A percentile compares a stretch with the other conserved stretches of the same genome.
phyloP scores from a whole-genome alignment of 2,888 invertebrate species.

The Steinernema scapterisci region DNA sequence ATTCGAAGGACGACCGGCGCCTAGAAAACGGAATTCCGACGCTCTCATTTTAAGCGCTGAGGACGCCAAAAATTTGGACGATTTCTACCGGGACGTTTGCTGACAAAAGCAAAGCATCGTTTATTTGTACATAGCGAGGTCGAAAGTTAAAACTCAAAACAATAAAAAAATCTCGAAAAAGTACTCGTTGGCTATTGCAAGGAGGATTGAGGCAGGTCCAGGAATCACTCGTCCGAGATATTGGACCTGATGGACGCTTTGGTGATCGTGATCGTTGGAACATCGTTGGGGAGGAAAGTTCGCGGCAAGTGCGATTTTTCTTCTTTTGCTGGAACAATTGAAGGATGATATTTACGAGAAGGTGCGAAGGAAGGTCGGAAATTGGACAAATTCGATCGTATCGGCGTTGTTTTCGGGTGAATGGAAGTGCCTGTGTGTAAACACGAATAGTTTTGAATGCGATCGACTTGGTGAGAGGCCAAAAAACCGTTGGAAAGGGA shows the following conservation, averaged over 20 bases:
- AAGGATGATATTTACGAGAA: background rate
- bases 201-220: background rate
- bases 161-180: background rate
- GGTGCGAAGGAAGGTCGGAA: no score
- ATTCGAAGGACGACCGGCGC: background rate
- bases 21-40: background rate
- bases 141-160: background rate
- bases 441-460: no score
- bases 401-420: no score
- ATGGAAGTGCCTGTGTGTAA: no score
- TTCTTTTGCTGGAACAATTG: background rate
- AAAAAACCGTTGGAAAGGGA: background rate
- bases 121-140: constrained; percentile 26
- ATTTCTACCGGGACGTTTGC: constrained; percentile 19
- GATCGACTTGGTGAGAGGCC: no score
- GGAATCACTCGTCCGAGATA: constrained; percentile 7
- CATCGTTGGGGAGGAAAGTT: background rate
- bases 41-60: background rate
- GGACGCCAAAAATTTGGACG: background rate
- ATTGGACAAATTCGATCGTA: no score
- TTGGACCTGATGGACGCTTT: constrained; percentile 15
- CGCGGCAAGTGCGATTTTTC: background rate
- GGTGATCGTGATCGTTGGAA: constrained; percentile 18
- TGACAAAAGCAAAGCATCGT: background rate
- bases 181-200: background rate